A percentile compares a stretch with the other conserved stretches of the same genome.
These are phyloP conservation scores for Sebastes hopkinsi DNA, from an alignment of 2,797 vertebrate genomes.

Conservation along the genomic window DNA sequence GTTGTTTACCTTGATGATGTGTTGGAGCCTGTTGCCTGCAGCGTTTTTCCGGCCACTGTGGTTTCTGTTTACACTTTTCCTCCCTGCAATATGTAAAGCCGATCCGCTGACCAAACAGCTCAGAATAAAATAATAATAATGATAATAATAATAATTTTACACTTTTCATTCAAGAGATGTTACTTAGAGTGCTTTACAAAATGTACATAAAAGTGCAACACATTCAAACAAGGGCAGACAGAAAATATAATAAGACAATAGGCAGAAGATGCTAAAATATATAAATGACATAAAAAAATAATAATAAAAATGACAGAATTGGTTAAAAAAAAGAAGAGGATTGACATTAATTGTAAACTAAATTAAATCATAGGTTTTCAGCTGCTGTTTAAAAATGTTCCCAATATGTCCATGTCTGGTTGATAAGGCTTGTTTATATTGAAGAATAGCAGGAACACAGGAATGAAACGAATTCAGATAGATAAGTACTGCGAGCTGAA, in stretches of 20 bases:
- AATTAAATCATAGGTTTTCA: neutral
- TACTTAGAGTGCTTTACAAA: too few relatives aligned
- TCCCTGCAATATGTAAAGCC: neutral
- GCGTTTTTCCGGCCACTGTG: neutral
- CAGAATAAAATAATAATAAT: neutral
- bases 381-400: neutral
- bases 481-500: neutral
- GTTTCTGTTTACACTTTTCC: neutral
- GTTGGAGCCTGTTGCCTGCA: neutral
- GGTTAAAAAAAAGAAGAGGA: neutral
- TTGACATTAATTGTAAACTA: neutral
- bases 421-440: neutral
- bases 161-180: too few relatives aligned
- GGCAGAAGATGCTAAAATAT: neutral
- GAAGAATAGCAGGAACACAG: neutral
- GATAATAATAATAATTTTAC: neutral
- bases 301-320: neutral
- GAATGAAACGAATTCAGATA: neutral
- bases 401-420: neutral
- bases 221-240: neutral
- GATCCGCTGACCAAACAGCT: neutral
- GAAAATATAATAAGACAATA: neutral
- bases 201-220: neutral
- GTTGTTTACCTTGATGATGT: neutral
- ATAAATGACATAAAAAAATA: neutral